Percentiles rank a stretch among this genome's conserved stretches.
Conservation (phyloP, 2,888 invertebrate species). For the Lithosia quadra region DNA sequence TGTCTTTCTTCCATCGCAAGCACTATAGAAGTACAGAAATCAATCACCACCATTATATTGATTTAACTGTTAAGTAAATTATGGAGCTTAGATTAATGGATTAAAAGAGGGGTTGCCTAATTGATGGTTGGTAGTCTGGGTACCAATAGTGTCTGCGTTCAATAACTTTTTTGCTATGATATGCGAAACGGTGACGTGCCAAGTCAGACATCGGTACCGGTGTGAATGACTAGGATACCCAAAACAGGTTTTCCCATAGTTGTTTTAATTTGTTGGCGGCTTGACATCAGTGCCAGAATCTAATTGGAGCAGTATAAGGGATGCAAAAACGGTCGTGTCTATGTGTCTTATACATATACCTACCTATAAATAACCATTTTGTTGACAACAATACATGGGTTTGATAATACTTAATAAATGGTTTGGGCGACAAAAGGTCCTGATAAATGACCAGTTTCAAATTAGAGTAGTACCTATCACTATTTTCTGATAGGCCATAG, state of each 20-base stretch:
- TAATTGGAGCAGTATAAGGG: neutral
- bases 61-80: too few relatives aligned
- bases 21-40: too few relatives aligned
- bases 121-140: neutral
- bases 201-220: neutral
- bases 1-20: too few relatives aligned
- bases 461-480: neutral
- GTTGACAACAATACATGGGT: too few relatives aligned
- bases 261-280: neutral
- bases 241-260: neutral
- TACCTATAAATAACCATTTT: neutral
- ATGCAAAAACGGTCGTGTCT: neutral
- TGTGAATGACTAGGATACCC: neutral
- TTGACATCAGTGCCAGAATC: neutral
- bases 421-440: neutral
- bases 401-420: too few relatives aligned
- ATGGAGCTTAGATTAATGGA: neutral
- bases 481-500: neutral
- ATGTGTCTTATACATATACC: too few relatives aligned
- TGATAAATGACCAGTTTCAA: neutral
- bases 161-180: neutral
- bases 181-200: neutral
- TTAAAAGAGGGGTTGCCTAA: neutral
- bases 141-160: neutral
- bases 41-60: too few relatives aligned